These are phyloP conservation scores for Epizoanthus scotinus DNA, from an alignment of 92 coral and sea anemone species.

Conservation along the genomic window DNA sequence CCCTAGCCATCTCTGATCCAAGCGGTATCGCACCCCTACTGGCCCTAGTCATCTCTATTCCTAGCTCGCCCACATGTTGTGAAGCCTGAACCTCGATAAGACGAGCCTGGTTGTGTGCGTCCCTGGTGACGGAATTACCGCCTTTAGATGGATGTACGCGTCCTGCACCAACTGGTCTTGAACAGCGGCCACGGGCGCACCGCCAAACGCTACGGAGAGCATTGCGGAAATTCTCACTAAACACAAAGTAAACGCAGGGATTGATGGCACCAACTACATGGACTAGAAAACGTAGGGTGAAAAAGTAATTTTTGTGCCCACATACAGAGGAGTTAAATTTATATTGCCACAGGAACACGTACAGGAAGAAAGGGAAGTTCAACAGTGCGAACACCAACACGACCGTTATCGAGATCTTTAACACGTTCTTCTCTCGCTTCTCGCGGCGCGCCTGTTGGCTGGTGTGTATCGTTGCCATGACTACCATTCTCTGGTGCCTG, in stretches of 20 bases:
- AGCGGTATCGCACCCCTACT: too few relatives aligned
- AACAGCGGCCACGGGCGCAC: too few relatives aligned
- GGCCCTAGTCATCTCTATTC: too few relatives aligned
- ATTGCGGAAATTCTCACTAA: slow-evolving; percentile 46
- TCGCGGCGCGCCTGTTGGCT: slow-evolving; percentile 11
- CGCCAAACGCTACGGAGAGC: slow-evolving; percentile 18
- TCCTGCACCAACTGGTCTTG: too few relatives aligned
- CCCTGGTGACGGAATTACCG: too few relatives aligned
- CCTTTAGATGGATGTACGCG: too few relatives aligned
- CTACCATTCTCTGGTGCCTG: slow-evolving; percentile 48
- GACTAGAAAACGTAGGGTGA: slow-evolving; percentile 35
- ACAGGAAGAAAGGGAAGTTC: slow-evolving; percentile 43
- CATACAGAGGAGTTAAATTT: slow-evolving; percentile 36
- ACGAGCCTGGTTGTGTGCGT: too few relatives aligned
- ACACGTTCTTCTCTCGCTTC: slow-evolving; percentile 32
- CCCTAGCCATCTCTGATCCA: too few relatives aligned
- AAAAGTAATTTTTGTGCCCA: slow-evolving; percentile 20
- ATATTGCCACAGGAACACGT: slow-evolving; percentile 41
- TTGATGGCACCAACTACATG: slow-evolving; percentile 51
- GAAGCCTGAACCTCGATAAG: too few relatives aligned
- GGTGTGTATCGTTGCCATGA: background rate
- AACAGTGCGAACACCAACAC: slow-evolving; percentile 44
- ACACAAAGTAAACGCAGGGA: slow-evolving; percentile 48
- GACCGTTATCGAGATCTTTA: slow-evolving; percentile 42
- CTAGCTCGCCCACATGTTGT: too few relatives aligned